phyloP scores from a whole-genome alignment of 2,888 invertebrate genomes.

The Rhagonycha lutea region DNA sequence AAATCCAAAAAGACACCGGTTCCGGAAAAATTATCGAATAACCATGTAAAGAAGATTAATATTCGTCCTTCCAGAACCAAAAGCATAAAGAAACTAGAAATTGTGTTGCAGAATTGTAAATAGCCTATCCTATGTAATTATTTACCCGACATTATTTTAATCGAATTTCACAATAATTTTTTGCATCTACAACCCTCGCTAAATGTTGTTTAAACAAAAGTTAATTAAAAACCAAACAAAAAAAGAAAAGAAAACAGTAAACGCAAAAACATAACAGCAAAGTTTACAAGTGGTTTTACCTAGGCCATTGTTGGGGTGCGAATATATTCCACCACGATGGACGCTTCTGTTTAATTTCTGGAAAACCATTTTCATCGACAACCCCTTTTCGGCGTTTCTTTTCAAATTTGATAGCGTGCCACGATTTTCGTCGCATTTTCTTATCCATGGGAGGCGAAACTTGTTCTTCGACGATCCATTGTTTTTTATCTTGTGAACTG shows the following conservation, averaged over 20 bases:
- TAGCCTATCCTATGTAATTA: too few species aligned
- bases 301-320: conserved; percentile 76
- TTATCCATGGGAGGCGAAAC: conserved; percentile 53
- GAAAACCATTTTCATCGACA: conserved; percentile 39
- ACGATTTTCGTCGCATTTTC: conserved; percentile 53
- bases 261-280: background rate
- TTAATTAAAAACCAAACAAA: background rate
- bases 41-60: background rate
- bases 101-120: too few species aligned
- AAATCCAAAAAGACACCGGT: background rate
- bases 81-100: too few species aligned
- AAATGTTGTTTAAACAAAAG: background rate
- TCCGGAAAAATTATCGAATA: background rate
- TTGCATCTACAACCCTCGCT: background rate
- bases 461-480: conserved; percentile 50
- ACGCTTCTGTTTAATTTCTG: conserved; percentile 69
- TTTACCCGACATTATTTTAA: too few species aligned
- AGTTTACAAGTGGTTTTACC: conserved; percentile 56
- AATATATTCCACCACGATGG: conserved; percentile 91
- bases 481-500: conserved; percentile 20
- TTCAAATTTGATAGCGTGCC: conserved; percentile 56
- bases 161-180: too few species aligned
- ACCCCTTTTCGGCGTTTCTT: conserved; percentile 52
- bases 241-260: background rate
- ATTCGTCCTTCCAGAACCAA: background rate